Conservation (phyloP, 2,888 invertebrate genomes). For the Agonum fuliginosum region DNA sequence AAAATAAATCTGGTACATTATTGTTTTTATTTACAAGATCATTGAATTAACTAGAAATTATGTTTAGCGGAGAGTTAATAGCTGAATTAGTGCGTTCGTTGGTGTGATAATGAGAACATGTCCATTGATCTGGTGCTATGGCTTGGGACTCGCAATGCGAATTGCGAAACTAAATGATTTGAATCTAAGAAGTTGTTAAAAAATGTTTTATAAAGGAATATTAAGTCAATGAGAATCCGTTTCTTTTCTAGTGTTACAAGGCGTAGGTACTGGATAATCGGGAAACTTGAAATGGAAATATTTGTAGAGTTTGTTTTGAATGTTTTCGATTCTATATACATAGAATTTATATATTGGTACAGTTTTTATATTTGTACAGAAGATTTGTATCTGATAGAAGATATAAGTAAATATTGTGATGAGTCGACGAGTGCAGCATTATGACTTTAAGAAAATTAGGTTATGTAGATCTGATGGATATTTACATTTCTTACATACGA, state of each 20-base stretch:
- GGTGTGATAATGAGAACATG: not conserved
- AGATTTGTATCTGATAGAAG: too few relatives aligned
- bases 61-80: too few relatives aligned
- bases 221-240: not conserved
- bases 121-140: not conserved
- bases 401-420: not conserved
- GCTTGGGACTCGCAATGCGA: not conserved
- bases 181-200: too few relatives aligned
- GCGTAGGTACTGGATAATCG: not conserved
- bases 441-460: conserved; percentile 4
- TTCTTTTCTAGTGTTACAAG: not conserved
- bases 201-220: too few relatives aligned
- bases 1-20: not conserved
- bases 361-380: too few relatives aligned
- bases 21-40: not conserved
- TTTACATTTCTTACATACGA: conserved; percentile 4
- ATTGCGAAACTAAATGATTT: too few relatives aligned
- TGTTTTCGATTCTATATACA: not conserved
- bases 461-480: conserved; percentile 38
- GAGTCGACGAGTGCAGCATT: conserved; percentile 6
- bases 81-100: not conserved
- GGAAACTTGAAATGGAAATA: not conserved
- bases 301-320: not conserved
- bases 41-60: not conserved
- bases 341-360: too few relatives aligned